phyloP scores from a whole-genome alignment of 2,113 vertebrate species.

The Gallinago undulata region DNA sequence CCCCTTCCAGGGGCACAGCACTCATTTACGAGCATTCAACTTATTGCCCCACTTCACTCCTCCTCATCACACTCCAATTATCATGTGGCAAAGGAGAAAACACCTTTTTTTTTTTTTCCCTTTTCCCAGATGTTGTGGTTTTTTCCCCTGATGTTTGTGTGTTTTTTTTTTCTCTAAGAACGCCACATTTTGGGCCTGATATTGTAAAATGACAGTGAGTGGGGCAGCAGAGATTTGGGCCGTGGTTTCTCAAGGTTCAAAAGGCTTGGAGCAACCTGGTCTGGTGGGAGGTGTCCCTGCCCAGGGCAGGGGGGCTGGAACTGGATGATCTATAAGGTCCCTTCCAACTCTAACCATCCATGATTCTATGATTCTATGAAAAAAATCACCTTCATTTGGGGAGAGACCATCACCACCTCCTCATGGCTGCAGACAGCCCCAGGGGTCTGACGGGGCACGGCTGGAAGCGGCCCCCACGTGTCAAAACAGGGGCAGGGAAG shows the following conservation, averaged over 20 bases:
- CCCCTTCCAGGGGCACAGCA: not conserved
- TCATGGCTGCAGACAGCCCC: accelerated
- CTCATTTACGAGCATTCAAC: not conserved
- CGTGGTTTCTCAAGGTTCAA: accelerated
- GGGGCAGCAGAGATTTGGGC: not conserved
- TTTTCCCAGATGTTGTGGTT: not conserved
- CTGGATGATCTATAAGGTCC: no score
- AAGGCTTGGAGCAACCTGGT: no score
- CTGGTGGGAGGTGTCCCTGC: no score
- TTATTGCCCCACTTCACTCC: not conserved
- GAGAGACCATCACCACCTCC: not conserved
- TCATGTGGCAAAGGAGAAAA: not conserved
- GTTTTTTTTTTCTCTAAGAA: not conserved
- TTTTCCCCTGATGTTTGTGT: no score
- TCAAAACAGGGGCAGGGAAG: not conserved
- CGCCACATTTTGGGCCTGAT: not conserved
- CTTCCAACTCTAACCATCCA: no score
- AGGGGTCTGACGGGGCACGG: not conserved
- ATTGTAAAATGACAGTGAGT: not conserved
- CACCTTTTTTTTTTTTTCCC: not conserved
- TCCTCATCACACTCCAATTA: not conserved
- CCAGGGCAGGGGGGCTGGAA: no score
- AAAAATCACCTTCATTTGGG: accelerated
- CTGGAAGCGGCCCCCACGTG: not conserved
- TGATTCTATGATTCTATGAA: no score